These are phyloP conservation scores for Probaryconus sp. DNA, from an alignment of 1,140 invertebrate genomes.

Conservation along the genomic window DNA sequence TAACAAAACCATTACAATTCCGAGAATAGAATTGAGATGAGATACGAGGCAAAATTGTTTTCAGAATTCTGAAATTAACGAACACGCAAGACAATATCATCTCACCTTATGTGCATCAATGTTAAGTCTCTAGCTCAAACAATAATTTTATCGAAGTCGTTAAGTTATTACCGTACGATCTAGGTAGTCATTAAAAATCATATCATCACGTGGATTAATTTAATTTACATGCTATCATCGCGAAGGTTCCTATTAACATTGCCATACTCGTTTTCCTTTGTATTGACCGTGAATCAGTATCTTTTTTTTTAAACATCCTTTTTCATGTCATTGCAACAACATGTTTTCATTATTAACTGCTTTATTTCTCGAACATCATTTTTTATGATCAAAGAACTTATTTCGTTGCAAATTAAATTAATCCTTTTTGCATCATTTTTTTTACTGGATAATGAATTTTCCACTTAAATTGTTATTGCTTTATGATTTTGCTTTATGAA, in stretches of 20 bases:
- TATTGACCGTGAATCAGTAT: constrained; percentile 42
- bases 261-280: constrained; percentile 42
- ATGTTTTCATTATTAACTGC: constrained; percentile 21
- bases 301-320: constrained; percentile 17
- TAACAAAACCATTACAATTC: no score
- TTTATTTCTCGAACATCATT: constrained; percentile 24
- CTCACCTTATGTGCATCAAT: constrained; percentile 9
- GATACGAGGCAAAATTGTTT: no score
- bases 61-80: no score
- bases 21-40: constrained; percentile 5
- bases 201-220: constrained; percentile 16
- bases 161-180: neutral
- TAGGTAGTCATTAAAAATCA: constrained; percentile 19
- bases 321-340: constrained; percentile 24
- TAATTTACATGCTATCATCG: constrained; percentile 30
- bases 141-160: constrained; percentile 8
- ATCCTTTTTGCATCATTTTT: no score
- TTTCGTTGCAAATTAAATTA: no score
- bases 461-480: no score
- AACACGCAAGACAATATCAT: no score
- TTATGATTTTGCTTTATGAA: no score
- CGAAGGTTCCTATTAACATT: constrained; percentile 41
- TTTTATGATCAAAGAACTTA: neutral
- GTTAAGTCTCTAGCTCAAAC: neutral
- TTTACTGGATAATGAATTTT: no score